Base-by-base conservation (phyloP, 2,888 invertebrate genomes). In the Balanococcus diminutus region DNA sequence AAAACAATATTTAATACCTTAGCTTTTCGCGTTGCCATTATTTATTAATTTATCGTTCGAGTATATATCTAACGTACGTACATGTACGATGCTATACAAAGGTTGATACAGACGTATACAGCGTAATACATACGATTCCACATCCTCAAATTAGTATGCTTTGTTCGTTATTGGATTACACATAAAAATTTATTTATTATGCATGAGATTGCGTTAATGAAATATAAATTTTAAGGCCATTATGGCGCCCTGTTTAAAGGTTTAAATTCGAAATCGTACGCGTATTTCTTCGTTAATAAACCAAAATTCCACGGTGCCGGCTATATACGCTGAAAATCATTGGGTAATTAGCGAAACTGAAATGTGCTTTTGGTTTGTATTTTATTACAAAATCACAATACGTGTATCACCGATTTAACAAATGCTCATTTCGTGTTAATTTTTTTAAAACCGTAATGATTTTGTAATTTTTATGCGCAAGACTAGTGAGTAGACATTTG, bases 371-470 rank as follows among this genome's bases (percentile, higher is more conserved):
- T 79, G 31, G 32, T 32, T 72, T 16, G 32, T 31, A 32, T 32
- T 72, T 72, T 25, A 72, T 72, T 72, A 8, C 11, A 9, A 72
- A 9, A 72, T 31, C 72, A n/a, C 32, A 31, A 72, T 72, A 28
- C 32, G 32, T 32, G 36, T 36, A 36, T 36, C 36, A 36, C 19
- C 36, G 9, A 79, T 9, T 4, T 79, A 79, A 79, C 36, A 22
- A 79, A 79, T 79, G 36, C 36, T 79, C 16, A 79, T 36, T 75
- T 79, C 72, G 75, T 36, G 36, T 79, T 79, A 79, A 36, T 36
- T 79, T 79, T 79, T 79, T 79, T 14, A 28, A n/a, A 67, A 67
- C 67, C 28, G 16, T 56, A 56, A 22, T 56, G 46, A 3, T 46
- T 46, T n/a, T 46, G n/a, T n/a, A n/a, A n/a, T n/a, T n/a, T n/a